phyloP scores from a whole-genome alignment of 2,797 vertebrate genomes.

The Iguana delicatissima region DNA sequence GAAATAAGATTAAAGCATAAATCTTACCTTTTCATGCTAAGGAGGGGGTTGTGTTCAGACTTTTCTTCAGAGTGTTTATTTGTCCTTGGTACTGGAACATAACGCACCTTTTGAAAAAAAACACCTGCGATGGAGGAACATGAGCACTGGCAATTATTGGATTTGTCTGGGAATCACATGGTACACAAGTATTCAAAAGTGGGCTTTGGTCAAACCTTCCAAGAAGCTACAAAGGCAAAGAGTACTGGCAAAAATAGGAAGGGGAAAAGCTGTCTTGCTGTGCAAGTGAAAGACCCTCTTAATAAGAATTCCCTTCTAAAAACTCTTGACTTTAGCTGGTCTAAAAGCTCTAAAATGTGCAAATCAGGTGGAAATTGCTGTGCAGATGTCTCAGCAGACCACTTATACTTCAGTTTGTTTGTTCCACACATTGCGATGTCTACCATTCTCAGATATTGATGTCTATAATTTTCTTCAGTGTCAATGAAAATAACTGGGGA shows the following conservation, averaged over 20 bases:
- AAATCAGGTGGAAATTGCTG: not conserved
- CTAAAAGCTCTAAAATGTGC: no score
- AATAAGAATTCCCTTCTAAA: not conserved
- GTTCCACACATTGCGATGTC: not conserved
- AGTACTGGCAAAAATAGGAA: not conserved
- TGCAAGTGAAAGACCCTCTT: not conserved
- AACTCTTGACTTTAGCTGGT: not conserved
- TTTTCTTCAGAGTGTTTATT: not conserved
- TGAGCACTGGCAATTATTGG: not conserved
- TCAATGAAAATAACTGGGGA: no score
- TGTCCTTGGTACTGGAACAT: no score
- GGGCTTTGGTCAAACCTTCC: not conserved
- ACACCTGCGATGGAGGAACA: not conserved
- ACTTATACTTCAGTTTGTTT: not conserved
- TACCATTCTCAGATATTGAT: not conserved
- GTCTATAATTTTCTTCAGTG: no score
- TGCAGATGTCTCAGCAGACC: not conserved
- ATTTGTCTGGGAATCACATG: not conserved
- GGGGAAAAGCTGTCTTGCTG: not conserved
- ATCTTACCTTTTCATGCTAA: not conserved
- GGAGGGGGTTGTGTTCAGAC: not conserved
- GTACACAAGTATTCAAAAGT: not conserved
- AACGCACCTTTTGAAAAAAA: not conserved
- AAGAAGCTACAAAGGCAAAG: not conserved
- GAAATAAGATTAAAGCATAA: not conserved